Conservation (phyloP, 2,797 vertebrate species). For the Synaphobranchus kaupii region DNA sequence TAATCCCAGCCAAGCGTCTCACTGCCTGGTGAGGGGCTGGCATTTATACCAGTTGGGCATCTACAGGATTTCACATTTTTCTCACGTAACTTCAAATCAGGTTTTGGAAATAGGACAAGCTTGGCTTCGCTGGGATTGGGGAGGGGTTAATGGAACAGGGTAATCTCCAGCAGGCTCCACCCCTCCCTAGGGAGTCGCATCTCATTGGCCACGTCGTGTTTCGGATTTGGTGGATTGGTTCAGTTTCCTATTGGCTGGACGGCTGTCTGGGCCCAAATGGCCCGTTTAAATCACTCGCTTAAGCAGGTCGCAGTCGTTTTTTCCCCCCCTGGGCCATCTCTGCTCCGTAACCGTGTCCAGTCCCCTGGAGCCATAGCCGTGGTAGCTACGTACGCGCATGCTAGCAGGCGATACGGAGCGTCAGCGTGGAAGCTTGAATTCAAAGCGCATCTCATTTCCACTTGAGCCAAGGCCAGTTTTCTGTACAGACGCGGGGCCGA, state of each 20-base stretch:
- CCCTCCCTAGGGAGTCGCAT: not conserved
- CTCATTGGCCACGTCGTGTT: not conserved
- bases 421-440: not conserved
- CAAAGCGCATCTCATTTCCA: not conserved
- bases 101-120: not conserved
- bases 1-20: not conserved
- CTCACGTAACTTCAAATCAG: not conserved
- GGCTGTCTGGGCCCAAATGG: not conserved
- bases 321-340: not conserved
- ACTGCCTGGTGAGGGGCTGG: not conserved
- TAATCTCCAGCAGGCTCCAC: not conserved
- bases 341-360: not conserved
- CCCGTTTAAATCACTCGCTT: not conserved
- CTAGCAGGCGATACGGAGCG: not conserved
- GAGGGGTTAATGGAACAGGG: not conserved
- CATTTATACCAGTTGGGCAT: not conserved
- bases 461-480: not conserved
- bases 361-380: not conserved
- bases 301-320: not conserved
- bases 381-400: not conserved
- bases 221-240: not conserved
- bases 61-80: not conserved
- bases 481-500: not conserved
- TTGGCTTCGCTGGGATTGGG: not conserved
- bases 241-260: not conserved